A percentile compares a stretch with the other conserved stretches of the same genome.
Conservation (phyloP, 2,888 invertebrate species). For the Sinhomidia bicolor region DNA sequence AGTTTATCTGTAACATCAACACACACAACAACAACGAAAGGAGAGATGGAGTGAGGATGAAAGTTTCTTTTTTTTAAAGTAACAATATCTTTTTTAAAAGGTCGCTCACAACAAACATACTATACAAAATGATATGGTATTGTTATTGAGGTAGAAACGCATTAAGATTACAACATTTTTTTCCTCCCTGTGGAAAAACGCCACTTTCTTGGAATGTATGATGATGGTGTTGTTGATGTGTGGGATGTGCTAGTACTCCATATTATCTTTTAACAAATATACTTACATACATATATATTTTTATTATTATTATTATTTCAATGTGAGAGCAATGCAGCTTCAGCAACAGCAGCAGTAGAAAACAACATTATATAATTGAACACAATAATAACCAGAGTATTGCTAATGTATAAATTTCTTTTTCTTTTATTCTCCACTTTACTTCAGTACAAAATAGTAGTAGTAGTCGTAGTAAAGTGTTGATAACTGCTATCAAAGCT, state of each 20-base stretch:
- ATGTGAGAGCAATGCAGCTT: no score
- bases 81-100: neutral
- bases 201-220: constrained; percentile 28
- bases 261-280: constrained; percentile 36
- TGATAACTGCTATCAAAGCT: constrained; percentile 68
- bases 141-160: neutral
- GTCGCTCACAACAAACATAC: neutral
- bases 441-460: neutral
- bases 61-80: constrained; percentile 23
- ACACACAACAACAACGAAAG: neutral
- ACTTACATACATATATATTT: neutral
- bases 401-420: constrained; percentile 15
- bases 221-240: neutral
- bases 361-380: constrained; percentile 1
- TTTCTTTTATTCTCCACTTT: neutral
- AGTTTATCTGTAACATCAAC: constrained; percentile 32
- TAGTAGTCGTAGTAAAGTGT: neutral
- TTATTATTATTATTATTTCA: neutral
- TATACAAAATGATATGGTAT: no score
- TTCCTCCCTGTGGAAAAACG: constrained; percentile 34
- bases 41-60: neutral
- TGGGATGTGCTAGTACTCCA: neutral
- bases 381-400: constrained; percentile 2
- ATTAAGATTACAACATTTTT: constrained; percentile 21
- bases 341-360: neutral